Evolutionary conservation across 1,140 invertebrate species (phyloP), one percentile per base, ranked within the genome.

Genomic region (Papilio machaon): DNA sequence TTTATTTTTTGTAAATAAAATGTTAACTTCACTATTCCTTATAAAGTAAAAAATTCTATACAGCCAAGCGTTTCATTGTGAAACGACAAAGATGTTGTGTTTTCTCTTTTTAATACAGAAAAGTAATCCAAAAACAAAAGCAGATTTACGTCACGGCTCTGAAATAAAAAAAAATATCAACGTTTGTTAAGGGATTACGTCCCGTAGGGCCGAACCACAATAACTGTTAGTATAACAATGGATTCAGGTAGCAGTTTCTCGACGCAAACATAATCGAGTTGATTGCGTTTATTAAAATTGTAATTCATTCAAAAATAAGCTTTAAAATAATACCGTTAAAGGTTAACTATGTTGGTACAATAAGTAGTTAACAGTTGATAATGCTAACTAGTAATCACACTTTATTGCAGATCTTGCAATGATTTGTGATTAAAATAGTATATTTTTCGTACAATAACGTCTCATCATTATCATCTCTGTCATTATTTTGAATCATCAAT

Each of bases 121-220:
- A 85, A 83, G 77, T 86, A 88, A 91, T 88, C 85, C 84, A 82
- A 85, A 90, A 88, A 90, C 88, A 92, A 91, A 85, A 86, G 83
- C 78, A 81, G 86, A 78, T 89, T 92, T 92, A 90, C 89, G 89
- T 91, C 88, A 91, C 86, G 80, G 85, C 78, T 85, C 88, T 89
- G 88, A 90, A 91, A 90, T 89, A 86, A 90, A 90, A 91, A 60
- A 67, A 70, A 70, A 64, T 60, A 89, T 85, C 87, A 86, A 83
- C 87, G 88, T 91, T 89, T 91, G 88, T 89, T 85, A 85, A 84
- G 85, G 87, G 90, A 92, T 92, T 91, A 91, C 75, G 70, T 87
- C 85, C 85, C 87, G 58, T 86, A 52, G 82, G 83, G 84, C 67
- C 82, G 82, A 84, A 89, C 86, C 85, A 85, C 89, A 89, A 89